A percentile compares a stretch with the other conserved stretches of the same genome.
phyloP scores from a whole-genome alignment of 1,140 invertebrate genomes.

The Apis florea region DNA sequence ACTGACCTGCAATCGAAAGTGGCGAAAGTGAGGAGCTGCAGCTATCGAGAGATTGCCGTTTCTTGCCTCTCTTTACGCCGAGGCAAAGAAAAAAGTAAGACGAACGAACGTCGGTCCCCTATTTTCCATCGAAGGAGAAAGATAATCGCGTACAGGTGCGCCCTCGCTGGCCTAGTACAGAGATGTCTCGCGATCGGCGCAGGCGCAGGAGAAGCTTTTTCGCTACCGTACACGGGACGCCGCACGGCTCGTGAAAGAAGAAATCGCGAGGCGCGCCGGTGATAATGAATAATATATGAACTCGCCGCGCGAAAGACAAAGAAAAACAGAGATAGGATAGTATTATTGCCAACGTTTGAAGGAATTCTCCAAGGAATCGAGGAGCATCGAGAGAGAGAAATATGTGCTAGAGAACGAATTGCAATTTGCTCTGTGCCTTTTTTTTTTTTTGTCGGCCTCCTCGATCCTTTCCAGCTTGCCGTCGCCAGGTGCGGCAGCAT shows the following conservation, averaged over 20 bases:
- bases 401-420: too few relatives aligned
- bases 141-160: too few relatives aligned
- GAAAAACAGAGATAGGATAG: not conserved
- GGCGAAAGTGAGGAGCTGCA: not conserved
- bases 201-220: not conserved
- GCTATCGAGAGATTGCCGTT: not conserved
- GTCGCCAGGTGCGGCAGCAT: conserved; percentile 83
- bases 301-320: conserved; percentile 1
- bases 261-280: not conserved
- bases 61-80: too few relatives aligned
- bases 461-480: conserved; percentile 87
- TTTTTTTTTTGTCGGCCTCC: conserved; percentile 85
- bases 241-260: conserved; percentile 20
- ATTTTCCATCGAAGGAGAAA: too few relatives aligned
- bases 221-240: conserved; percentile 17
- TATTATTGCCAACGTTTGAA: too few relatives aligned
- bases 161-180: too few relatives aligned
- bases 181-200: not conserved
- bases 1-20: conserved; percentile 50
- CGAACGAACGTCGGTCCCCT: too few relatives aligned
- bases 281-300: conserved; percentile 40
- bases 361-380: conserved; percentile 3
- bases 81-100: too few relatives aligned
- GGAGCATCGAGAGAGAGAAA: too few relatives aligned
- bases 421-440: too few relatives aligned